These are phyloP conservation scores for Periphyllus acericola DNA, from an alignment of 2,888 invertebrate genomes.

Conservation along the genomic window DNA sequence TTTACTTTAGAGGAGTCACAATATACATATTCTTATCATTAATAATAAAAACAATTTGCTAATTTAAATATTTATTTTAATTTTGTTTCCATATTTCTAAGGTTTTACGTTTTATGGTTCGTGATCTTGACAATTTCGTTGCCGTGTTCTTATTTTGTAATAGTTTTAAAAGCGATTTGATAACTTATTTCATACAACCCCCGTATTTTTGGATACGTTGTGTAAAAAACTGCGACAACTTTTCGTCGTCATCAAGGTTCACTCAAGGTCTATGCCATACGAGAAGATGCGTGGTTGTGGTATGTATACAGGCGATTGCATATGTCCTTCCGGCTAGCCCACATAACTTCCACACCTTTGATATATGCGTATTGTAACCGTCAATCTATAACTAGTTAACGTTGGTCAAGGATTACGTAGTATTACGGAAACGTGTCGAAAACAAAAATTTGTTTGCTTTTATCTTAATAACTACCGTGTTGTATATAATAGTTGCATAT, in stretches of 20 bases:
- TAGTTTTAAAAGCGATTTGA: not conserved
- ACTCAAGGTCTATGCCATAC: slow-evolving; percentile 54
- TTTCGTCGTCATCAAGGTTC: slow-evolving; percentile 47
- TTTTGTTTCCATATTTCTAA: not conserved
- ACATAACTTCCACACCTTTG: slow-evolving; percentile 49
- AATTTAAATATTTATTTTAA: not conserved
- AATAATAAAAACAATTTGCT: not conserved
- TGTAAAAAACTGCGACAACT: not conserved
- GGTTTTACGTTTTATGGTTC: not conserved
- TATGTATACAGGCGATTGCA: slow-evolving; percentile 42
- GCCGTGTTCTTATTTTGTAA: not conserved
- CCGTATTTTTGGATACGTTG: slow-evolving; percentile 11
- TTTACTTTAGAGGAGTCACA: not conserved
- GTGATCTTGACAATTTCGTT: not conserved
- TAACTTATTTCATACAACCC: too few relatives aligned
- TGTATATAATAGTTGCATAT: not conserved
- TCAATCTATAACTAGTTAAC: slow-evolving; percentile 40
- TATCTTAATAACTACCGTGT: not conserved
- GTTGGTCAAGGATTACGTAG: slow-evolving; percentile 49
- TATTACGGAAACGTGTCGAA: slow-evolving; percentile 27
- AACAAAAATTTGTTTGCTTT: slow-evolving; percentile 4
- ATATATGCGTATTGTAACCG: not conserved
- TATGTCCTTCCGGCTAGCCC: slow-evolving; percentile 54
- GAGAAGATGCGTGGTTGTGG: slow-evolving; percentile 40
- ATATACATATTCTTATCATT: not conserved